Evolutionary conservation across 1,140 invertebrate genomes (phyloP).

Genomic region (Luehdorfia chinensis): DNA sequence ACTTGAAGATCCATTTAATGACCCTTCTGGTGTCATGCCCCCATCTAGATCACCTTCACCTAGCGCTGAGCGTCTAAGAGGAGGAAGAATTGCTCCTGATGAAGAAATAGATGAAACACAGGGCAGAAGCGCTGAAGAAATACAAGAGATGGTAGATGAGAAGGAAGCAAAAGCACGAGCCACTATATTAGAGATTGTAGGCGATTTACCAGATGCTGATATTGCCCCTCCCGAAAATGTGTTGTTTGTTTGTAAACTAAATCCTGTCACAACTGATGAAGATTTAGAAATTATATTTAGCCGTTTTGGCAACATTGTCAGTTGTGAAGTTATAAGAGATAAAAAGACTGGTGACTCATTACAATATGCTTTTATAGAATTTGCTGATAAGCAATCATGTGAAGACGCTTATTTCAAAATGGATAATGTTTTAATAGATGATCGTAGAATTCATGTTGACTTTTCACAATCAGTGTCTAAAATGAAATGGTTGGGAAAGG

Average conservation of each 20-base stretch:
- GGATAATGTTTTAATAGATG: constrained; percentile 99
- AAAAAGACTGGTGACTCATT: constrained; percentile 95
- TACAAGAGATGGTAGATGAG: constrained; percentile 92
- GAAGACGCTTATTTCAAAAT: constrained; percentile 99
- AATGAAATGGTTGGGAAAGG: constrained; percentile 92
- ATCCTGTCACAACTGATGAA: constrained; percentile 98
- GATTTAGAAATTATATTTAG: constrained; percentile 99
- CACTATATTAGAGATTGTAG: constrained; percentile 98
- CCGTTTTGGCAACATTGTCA: constrained; percentile 95
- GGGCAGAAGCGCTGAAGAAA: constrained; percentile 89
- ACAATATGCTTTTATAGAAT: constrained; percentile 99
- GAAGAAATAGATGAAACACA: constrained; percentile 95
- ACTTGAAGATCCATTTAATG: constrained; percentile 96
- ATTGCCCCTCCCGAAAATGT: constrained; percentile 99
- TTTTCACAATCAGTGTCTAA: constrained; percentile 99
- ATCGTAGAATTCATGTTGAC: constrained; percentile 98
- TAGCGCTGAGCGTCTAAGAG: constrained; percentile 86
- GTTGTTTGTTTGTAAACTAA: constrained; percentile 99
- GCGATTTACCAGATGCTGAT: constrained; percentile 97
- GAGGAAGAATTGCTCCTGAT: constrained; percentile 94
- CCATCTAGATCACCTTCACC: constrained; percentile 94
- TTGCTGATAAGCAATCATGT: constrained; percentile 95
- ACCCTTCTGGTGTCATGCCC: constrained; percentile 86
- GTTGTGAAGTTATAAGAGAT: constrained; percentile 98
- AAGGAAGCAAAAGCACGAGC: constrained; percentile 97